Percentiles rank a stretch among this genome's conserved stretches.
Conservation (phyloP, 1,140 invertebrate genomes). For the Acromyrmex echinatior region DNA sequence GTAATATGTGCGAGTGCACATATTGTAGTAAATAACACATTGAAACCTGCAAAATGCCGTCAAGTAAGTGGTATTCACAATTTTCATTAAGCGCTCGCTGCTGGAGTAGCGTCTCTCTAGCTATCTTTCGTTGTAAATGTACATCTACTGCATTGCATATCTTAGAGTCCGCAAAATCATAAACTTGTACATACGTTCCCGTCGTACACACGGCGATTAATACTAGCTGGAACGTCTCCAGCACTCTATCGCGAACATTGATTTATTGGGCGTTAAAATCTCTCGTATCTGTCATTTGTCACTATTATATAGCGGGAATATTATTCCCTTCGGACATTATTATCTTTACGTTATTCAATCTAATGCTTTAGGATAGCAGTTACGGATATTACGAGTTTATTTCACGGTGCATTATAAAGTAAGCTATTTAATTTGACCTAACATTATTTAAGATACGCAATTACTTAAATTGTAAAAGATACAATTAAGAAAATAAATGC, state of each 20-base stretch:
- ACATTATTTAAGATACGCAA: not conserved
- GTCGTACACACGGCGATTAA: constrained; percentile 10
- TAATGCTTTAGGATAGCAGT: not conserved
- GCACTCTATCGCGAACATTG: not conserved
- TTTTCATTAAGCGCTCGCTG: constrained; percentile 47
- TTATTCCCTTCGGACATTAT: not conserved
- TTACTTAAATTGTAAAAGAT: not conserved
- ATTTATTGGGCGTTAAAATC: constrained; percentile 32
- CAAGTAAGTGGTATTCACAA: constrained; percentile 51
- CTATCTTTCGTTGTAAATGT: constrained; percentile 3
- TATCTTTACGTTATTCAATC: not conserved
- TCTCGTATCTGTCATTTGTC: constrained; percentile 1
- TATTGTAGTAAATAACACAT: constrained; percentile 49
- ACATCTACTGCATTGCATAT: not conserved
- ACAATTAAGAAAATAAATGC: not conserved
- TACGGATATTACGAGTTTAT: not conserved
- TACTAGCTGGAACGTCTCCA: not conserved
- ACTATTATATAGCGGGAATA: not conserved
- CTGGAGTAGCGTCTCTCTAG: not conserved
- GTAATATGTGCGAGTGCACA: not conserved
- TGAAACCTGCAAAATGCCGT: constrained; percentile 32
- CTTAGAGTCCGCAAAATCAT: constrained; percentile 7
- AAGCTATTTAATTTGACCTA: not conserved
- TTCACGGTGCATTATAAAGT: not conserved
- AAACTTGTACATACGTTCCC: not conserved